Evolutionary conservation across 2,888 invertebrate species (phyloP), one percentile per base, ranked within the genome.

Genomic region (Hirtodrosophila alboralis): DNA sequence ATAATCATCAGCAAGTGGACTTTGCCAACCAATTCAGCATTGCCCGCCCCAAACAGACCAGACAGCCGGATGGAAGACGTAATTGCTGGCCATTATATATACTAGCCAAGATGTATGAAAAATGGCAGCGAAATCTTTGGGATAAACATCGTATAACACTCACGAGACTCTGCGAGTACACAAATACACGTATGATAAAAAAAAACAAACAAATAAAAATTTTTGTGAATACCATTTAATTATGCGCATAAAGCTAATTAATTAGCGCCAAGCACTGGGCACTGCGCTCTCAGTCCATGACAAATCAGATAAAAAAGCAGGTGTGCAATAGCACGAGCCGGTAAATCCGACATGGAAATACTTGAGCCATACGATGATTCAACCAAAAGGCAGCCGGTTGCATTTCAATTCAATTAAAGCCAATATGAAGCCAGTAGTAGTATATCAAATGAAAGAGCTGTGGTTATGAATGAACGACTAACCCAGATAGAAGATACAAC

Each of bases 171-270:
- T n/a, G 48, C 28, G 31, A 51, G 57, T 72, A 63, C 67, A 70
- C 71, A 58, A 51, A 53, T 72, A 63, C 67, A 70, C 71, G 54
- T 52, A 67, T 70, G 48, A 63, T 14, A 60, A 63, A 23, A 72
- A n/a, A n/a, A n/a, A n/a, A n/a, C n/a, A n/a, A 62, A 72, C 36
- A 63, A 67, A 72, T 66, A 66, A 30, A 57, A 53, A 69, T 60
- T 30, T 45, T 30, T 45, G 23, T 47, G 57, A 52, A 45, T 62
- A 64, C 31, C 49, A 59, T 59, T 74, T 70, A 73, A 73, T 70
- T 74, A 73, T 74, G 74, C 74, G 58, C 74, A 73, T 73, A 70
- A 73, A 65, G 52, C 40, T 60, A 57, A 72, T 72, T 73, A 72
- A 72, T 73, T 73, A 71, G 45, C 64, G 70, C 60, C 53, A 44